Evolutionary conservation across 2,888 invertebrate genomes (phyloP).

Genomic region (Lasioglossum figueresi): DNA sequence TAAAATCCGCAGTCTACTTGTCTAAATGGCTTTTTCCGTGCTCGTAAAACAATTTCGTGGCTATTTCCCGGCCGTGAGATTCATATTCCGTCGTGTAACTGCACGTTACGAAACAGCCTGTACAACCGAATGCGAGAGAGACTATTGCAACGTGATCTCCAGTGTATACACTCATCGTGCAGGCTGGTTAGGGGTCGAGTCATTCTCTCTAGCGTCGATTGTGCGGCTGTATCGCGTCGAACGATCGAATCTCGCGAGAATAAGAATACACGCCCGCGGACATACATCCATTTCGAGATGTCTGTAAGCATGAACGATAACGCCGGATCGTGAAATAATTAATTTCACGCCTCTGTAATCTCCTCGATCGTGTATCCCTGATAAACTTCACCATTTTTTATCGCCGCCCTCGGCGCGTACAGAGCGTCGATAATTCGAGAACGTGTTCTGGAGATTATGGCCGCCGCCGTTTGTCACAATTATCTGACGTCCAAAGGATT

Average conservation of each 20-base stretch:
- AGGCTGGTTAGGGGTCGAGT: conserved; percentile 31
- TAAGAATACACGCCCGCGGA: conserved; percentile 50
- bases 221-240: conserved; percentile 36
- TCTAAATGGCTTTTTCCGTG: no score
- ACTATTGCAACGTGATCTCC: conserved; percentile 56
- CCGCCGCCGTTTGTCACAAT: conserved; percentile 42
- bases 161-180: conserved; percentile 36
- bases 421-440: conserved; percentile 42
- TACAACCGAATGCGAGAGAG: background rate
- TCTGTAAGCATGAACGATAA: conserved; percentile 38
- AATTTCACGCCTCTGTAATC: conserved; percentile 60
- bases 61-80: background rate
- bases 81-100: background rate
- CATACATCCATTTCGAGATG: conserved; percentile 41
- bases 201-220: conserved; percentile 48
- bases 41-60: no score
- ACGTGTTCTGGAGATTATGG: conserved; percentile 28
- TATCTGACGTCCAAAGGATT: conserved; percentile 24
- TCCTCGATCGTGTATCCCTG: conserved; percentile 27
- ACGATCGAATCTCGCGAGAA: conserved; percentile 49
- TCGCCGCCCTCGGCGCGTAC: background rate
- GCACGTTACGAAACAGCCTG: conserved; percentile 9
- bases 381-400: conserved; percentile 31
- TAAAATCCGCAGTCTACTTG: no score
- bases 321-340: conserved; percentile 51